A percentile compares a stretch with the other conserved stretches of the same genome.
These are phyloP conservation scores for Lasioglossum baleicum DNA, from an alignment of 1,140 invertebrate species.

Conservation along the genomic window DNA sequence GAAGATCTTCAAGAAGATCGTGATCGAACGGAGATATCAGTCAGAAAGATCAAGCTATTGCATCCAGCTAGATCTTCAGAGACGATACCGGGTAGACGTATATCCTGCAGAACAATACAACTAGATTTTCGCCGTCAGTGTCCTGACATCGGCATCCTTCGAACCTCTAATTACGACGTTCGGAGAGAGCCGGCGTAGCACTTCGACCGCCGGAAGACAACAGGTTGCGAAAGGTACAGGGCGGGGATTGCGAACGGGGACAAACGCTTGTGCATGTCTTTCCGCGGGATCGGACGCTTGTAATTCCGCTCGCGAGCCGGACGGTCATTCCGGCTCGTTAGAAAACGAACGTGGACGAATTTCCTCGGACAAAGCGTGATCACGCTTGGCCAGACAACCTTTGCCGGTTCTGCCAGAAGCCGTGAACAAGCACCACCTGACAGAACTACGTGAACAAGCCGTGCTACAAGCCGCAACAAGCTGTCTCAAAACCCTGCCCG, in stretches of 20 bases:
- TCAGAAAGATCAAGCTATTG: not conserved
- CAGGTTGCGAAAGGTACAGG: conserved; percentile 16
- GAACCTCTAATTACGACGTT: conserved; percentile 20
- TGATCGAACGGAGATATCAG: not conserved
- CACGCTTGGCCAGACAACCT: conserved; percentile 1
- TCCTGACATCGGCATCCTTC: not conserved
- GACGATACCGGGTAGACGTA: not conserved
- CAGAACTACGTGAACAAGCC: conserved; percentile 23
- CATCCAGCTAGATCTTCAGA: not conserved
- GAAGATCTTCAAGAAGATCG: too few species aligned
- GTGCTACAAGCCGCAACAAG: conserved; percentile 2
- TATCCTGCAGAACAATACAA: conserved; percentile 4
- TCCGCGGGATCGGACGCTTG: not conserved
- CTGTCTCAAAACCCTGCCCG: conserved; percentile 15
- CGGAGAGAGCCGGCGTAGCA: not conserved
- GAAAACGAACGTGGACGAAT: conserved; percentile 32
- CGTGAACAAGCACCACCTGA: conserved; percentile 12
- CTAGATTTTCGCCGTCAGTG: not conserved
- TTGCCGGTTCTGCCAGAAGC: conserved; percentile 31
- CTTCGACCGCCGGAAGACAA: conserved; percentile 17
- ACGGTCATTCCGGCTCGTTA: conserved; percentile 34
- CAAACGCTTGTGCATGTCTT: conserved; percentile 2
- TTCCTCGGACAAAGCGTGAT: conserved; percentile 24
- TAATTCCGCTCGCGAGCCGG: not conserved
- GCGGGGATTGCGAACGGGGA: not conserved